Evolutionary conservation across 2,113 vertebrate genomes (phyloP), one percentile per base, ranked within the genome.

Genomic region (Prietella phreatophila): DNA sequence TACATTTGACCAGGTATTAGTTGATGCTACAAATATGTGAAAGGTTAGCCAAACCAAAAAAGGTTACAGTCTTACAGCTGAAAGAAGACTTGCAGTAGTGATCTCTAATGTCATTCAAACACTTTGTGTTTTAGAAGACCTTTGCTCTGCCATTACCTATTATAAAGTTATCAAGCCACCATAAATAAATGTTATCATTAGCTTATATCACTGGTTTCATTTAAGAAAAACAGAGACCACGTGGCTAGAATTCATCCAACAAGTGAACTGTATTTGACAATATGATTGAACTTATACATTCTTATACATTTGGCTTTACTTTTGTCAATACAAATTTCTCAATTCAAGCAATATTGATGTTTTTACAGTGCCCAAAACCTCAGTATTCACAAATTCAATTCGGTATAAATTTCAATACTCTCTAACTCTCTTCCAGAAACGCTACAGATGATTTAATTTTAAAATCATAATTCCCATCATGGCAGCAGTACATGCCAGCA

Each of bases 81-180:
- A 47, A 53, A 27, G 42, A 78, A 78, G 42, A 55, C 76, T n/a
- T n/a, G 47, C 5, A 8, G 27, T 55, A 15, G 25, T 56, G 36
- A 85, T 73, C 33, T 27, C 53, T 56, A 84, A 55, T 56, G 6
- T 80, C 55, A 22, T 53, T 78, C 7, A 1, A 30, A 80, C 27
- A 30, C 56, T 7, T 20, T 78, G 39, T 53, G 15, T 33, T 56
- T 33, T 56, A 56, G 27, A 22, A 47, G 25, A 61, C 60, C 33
- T 63, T 79, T 86, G 58, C 19, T 47, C 73, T 79, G 14, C 58
- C 27, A 79, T 79, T 55, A 3, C 65, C n/a, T 55, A 50, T 63
- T 86, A 79, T 61, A 15, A 61, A 63, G 7, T 63, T 85, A 78
- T 85, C 36, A 42, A 84, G n/a, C 36, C 67, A 22, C 50, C 58